Percentiles rank a stretch among this genome's conserved stretches.
Evolutionary conservation across 37 sponge, comb jelly and placozoan species (phyloP).

Genomic region (Ianthella basta): DNA sequence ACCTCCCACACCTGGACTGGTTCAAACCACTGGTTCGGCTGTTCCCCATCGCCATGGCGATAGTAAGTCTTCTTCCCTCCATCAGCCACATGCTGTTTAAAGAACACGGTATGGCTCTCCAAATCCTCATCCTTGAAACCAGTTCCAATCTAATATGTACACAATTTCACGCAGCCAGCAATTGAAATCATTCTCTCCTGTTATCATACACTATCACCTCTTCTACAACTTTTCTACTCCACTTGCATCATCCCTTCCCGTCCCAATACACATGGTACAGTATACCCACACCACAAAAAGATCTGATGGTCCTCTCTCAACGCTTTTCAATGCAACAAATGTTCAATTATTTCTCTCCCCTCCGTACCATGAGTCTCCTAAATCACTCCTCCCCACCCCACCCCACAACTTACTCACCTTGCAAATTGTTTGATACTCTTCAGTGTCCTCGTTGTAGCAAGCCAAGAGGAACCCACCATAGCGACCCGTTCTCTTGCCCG

Average conservation of each 20-base stretch:
- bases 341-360: no score
- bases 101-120: constrained; percentile 72
- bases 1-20: constrained; percentile 96
- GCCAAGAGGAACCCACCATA: constrained; percentile 98
- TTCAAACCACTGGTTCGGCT: constrained; percentile 97
- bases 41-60: constrained; percentile 57
- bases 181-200: no score
- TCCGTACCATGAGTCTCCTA: no score
- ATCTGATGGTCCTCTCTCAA: no score
- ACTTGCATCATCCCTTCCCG: no score
- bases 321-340: no score
- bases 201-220: no score
- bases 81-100: constrained; percentile 80
- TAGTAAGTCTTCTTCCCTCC: constrained; percentile 85
- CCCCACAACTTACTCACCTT: constrained; percentile 56
- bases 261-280: no score
- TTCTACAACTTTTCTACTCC: no score
- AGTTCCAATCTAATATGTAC: constrained; percentile 84
- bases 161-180: no score
- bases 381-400: no score
- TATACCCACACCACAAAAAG: no score
- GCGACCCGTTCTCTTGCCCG: constrained; percentile 92
- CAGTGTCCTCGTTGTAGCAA: constrained; percentile 93
- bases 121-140: constrained; percentile 97
- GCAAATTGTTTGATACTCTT: constrained; percentile 95